phyloP scores from a whole-genome alignment of 1,140 invertebrate species.

The Calycopis cecrops region DNA sequence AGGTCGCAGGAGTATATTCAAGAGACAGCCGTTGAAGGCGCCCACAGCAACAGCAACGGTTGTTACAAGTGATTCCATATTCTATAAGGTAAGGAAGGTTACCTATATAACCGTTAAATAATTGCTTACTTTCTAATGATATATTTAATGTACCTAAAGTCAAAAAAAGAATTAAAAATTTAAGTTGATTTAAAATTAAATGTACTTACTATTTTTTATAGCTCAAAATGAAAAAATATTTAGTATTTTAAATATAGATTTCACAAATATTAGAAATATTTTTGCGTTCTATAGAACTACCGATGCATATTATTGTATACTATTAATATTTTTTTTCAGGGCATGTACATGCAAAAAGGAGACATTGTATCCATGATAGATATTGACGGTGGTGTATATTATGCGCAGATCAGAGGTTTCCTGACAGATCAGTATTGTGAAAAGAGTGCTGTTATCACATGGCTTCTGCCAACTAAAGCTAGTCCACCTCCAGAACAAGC shows the following conservation, averaged over 20 bases:
- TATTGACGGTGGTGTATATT: conserved; percentile 85
- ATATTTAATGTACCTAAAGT: neutral
- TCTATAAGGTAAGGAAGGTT: conserved; percentile 80
- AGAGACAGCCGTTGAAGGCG: conserved; percentile 87
- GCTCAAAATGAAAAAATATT: too few species aligned
- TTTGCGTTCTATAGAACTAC: neutral
- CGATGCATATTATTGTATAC: neutral
- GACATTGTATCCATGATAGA: conserved; percentile 93
- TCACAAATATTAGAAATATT: too few species aligned
- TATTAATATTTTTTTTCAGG: conserved; percentile 67
- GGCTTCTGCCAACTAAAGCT: conserved; percentile 90
- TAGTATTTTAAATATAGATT: too few species aligned
- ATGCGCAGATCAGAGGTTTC: conserved; percentile 92
- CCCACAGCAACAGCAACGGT: conserved; percentile 87
- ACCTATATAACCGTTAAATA: neutral
- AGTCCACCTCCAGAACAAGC: conserved; percentile 85
- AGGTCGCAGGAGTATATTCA: conserved; percentile 86
- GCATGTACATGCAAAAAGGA: conserved; percentile 90
- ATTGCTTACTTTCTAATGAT: too few species aligned
- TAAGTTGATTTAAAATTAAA: too few species aligned
- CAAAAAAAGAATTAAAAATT: too few species aligned
- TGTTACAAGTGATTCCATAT: conserved; percentile 87
- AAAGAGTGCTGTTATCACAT: conserved; percentile 95
- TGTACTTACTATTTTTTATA: too few species aligned
- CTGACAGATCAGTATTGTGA: conserved; percentile 95